Percentiles rank a stretch among this genome's conserved stretches.
Evolutionary conservation across 2,888 invertebrate species (phyloP).

Genomic region (Dryobotodes eremita): DNA sequence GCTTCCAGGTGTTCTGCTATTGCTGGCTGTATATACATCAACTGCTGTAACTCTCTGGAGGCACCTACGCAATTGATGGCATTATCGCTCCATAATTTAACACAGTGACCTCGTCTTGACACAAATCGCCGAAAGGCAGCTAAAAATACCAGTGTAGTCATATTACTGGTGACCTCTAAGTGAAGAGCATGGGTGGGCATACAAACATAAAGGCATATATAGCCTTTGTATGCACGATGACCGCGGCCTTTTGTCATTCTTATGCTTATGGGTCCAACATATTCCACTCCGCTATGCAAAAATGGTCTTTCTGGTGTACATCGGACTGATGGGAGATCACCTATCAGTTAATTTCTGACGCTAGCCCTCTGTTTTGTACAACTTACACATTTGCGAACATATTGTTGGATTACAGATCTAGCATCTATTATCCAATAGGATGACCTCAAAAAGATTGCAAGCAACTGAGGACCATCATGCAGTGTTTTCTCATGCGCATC

Average conservation of each 20-base stretch:
- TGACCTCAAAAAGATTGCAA: slow-evolving; percentile 4
- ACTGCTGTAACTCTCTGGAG: not conserved
- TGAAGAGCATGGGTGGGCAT: not conserved
- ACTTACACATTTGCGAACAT: slow-evolving; percentile 7
- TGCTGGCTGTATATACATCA: not conserved
- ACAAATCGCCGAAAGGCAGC: slow-evolving; percentile 10
- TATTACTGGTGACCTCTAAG: slow-evolving; percentile 8
- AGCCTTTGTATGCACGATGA: slow-evolving; percentile 10
- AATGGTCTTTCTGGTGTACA: slow-evolving; percentile 17
- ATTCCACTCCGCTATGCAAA: slow-evolving; percentile 17
- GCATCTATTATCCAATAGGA: slow-evolving; percentile 16
- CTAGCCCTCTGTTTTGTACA: slow-evolving; percentile 6
- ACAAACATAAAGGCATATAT: not conserved
- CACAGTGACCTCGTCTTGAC: slow-evolving; percentile 8
- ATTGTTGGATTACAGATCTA: not conserved
- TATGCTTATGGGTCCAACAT: slow-evolving; percentile 12
- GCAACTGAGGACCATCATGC: slow-evolving; percentile 15
- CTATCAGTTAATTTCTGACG: not conserved
- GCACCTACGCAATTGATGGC: slow-evolving; percentile 4
- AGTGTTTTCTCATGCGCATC: slow-evolving; percentile 12
- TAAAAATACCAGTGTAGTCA: slow-evolving; percentile 2
- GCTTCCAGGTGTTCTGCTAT: slow-evolving; percentile 7
- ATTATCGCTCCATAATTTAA: slow-evolving; percentile 4
- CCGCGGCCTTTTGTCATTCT: slow-evolving; percentile 20
- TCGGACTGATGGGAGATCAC: slow-evolving; percentile 1